Base-by-base conservation (phyloP, 2,888 invertebrate species). In the Chrysolina oricalcia region DNA sequence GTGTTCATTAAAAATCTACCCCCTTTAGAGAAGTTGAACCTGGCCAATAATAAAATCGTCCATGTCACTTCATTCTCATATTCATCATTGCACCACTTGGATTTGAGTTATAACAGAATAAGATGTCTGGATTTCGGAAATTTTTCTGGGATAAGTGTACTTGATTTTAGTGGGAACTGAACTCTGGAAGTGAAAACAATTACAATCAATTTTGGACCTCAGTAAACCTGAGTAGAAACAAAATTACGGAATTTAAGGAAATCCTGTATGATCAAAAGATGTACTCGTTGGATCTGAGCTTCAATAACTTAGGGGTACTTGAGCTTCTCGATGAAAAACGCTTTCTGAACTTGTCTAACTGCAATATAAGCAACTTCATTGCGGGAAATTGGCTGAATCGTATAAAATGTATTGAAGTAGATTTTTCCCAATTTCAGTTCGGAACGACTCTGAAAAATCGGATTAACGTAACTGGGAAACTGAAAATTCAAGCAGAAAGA, bases 221-320 rank as follows among this genome's bases (percentile, higher is more conserved):
- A 0, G 11, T 72, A 6, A 66, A 76, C 67, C 56, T 76, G 13
- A 76, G 76, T 62, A 50, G 43, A 23, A 76, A 76, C 35, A 67
- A 64, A 23, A 27, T 76, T 8, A 41, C 27, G 4, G 46, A 67
- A 56, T 76, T 70, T 40, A 59, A 70, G 15, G 76, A 75, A 53
- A 48, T 17, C 11, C 17, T 56, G 19, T 53, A 67, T 21, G 13
- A 27, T 15, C n/a, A n/a, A n/a, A n/a, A 9, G 2, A 2, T 8
- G 5, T 48, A 66, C 41, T 67, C 59, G 11, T 17, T 76, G 21
- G 48, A 76, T 76, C n/a, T 76, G 19, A 76, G 70, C 73, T 53
- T 65, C 53, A 76, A 76, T 63, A 27, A 50, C 17, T 53, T 76
- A 15, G 27, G 11, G 11, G 21, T 11, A 40, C 19, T 71, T 2